phyloP scores from a whole-genome alignment of 2,888 invertebrate genomes.

The Zygogramma bicolorata region DNA sequence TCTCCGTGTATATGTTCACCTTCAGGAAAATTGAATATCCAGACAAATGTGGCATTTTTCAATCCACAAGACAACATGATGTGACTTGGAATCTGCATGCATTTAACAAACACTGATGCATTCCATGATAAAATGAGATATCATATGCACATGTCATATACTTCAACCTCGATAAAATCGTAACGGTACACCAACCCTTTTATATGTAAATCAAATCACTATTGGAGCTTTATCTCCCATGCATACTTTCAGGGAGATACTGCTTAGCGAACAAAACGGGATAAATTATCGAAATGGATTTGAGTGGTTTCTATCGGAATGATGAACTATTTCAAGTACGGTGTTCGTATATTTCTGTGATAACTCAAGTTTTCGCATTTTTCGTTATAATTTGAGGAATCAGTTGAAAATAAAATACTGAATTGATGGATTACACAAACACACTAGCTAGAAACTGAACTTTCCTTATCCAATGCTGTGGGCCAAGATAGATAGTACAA shows the following conservation, averaged over 20 bases:
- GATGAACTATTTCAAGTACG: too few relatives aligned
- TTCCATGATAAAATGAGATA: slow-evolving; percentile 37
- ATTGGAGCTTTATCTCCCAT: slow-evolving; percentile 43
- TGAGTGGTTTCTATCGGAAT: background rate
- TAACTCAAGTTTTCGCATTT: too few relatives aligned
- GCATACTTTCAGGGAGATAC: background rate
- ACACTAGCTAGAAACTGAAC: too few relatives aligned
- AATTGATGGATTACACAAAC: too few relatives aligned
- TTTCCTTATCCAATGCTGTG: too few relatives aligned
- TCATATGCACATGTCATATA: slow-evolving; percentile 44
- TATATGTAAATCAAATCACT: slow-evolving; percentile 48
- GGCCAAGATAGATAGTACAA: too few relatives aligned
- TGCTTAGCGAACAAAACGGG: background rate
- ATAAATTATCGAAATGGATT: background rate
- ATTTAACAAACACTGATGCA: slow-evolving; percentile 31
- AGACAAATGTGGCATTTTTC: background rate
- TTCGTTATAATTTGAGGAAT: too few relatives aligned
- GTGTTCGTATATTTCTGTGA: too few relatives aligned
- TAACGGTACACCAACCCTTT: slow-evolving; percentile 46
- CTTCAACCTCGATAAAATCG: slow-evolving; percentile 46
- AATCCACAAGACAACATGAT: background rate
- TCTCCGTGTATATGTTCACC: background rate
- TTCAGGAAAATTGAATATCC: background rate
- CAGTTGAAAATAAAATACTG: too few relatives aligned
- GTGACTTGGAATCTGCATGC: slow-evolving; percentile 3